Evolutionary conservation across 2,888 invertebrate genomes (phyloP), one percentile per base, ranked within the genome.

Genomic region (Odontothrips loti): DNA sequence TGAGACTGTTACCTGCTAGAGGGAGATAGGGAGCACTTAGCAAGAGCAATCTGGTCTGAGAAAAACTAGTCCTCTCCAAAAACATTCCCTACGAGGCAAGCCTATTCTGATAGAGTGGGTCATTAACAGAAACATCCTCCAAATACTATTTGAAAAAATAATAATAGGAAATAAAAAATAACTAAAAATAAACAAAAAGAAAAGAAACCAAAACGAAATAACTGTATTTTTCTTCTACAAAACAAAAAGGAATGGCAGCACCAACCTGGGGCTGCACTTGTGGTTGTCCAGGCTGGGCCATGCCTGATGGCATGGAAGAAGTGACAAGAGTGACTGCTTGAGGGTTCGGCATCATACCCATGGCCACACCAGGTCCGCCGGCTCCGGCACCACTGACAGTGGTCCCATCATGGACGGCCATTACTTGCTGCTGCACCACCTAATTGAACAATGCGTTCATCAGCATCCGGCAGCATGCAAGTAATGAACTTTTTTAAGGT

Each of bases 311-410:
- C 68, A 75, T 75, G 23, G 68, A 75, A 75, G 68, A 75, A 12
- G 68, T 27, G 23, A 75, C 68, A 75, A 75, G 68, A 12, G 68
- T 75, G 68, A 75, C 68, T 23, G 68, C 68, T 75, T 75, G 68
- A 9, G 68, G 68, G 23, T 75, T 75, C 27, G 23, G 68, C 68
- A 75, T 75, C 68, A 75, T 75, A n/a, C 79, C 79, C 79, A 79
- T 48, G 12, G 79, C 79, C n/a, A 47, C 79, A 34, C 79, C 34
- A 34, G 79, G 34, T 79, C 79, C 79, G 48, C 79, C 48, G 34
- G 48, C 79, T 12, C 79, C 79, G 34, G 79, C 79, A 48, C 47
- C 79, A 79, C 79, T 48, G 12, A 47, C 79, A 79, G 79, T 79
- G 34, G 79, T 23, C n/a, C 79, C 48, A 79, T 48, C 79, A 48